Percentiles rank a stretch among this genome's conserved stretches.
phyloP scores from a whole-genome alignment of 2,113 vertebrate species.

The Grammomys surdaster region DNA sequence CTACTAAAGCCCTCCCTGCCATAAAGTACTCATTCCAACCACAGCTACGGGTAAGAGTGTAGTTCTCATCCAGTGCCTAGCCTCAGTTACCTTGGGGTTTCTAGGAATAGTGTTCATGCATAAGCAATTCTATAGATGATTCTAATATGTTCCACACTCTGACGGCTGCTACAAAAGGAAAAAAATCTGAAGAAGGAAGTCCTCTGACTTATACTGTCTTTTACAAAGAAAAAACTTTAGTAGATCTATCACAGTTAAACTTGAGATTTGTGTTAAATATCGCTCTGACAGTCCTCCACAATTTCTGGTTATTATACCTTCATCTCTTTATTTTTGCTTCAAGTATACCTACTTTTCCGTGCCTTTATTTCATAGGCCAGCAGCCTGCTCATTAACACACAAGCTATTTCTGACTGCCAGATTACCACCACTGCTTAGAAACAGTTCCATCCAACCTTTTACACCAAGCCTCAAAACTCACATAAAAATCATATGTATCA shows the following conservation, averaged over 20 bases:
- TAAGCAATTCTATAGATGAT: neutral
- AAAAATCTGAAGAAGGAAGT: neutral
- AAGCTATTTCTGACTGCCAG: slow-evolving; percentile 36
- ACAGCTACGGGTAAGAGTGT: neutral
- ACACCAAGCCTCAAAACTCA: slow-evolving; percentile 47
- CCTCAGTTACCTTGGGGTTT: neutral
- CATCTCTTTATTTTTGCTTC: neutral
- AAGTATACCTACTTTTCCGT: neutral
- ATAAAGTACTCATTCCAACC: neutral
- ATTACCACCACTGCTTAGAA: slow-evolving; percentile 3
- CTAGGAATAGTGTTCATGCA: neutral
- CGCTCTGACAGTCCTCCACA: neutral
- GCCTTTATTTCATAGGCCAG: neutral
- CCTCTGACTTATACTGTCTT: neutral
- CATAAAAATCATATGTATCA: slow-evolving; percentile 58
- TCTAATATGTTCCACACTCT: neutral
- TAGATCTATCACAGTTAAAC: neutral
- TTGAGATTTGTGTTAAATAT: neutral
- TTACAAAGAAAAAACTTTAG: neutral
- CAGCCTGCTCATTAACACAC: slow-evolving; percentile 17
- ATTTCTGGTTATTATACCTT: neutral
- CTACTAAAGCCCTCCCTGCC: neutral
- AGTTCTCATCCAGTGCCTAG: neutral
- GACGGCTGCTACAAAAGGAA: neutral
- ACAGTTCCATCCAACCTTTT: neutral